Evolutionary conservation across 1,140 invertebrate genomes (phyloP).

Genomic region (Apis cerana): DNA sequence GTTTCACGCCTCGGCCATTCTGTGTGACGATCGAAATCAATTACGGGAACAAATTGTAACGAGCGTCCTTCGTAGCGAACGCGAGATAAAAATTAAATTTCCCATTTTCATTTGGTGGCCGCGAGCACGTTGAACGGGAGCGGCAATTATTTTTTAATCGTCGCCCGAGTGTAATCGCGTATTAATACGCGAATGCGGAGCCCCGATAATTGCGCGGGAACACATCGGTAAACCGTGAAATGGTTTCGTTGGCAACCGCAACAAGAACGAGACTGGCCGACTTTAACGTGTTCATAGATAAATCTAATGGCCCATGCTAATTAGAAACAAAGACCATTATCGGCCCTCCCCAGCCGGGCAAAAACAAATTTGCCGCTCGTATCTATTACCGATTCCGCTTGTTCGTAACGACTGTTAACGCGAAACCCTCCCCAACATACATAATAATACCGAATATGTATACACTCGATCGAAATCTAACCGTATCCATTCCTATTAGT

Average conservation of each 20-base stretch:
- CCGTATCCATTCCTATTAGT: no score
- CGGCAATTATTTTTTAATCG: constrained; percentile 45
- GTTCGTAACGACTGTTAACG: constrained; percentile 8
- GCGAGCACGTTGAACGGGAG: background rate
- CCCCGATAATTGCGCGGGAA: constrained; percentile 19
- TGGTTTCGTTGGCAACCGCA: constrained; percentile 19
- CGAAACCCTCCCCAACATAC: background rate
- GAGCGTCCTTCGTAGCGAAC: background rate
- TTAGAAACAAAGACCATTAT: constrained; percentile 63
- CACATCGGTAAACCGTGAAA: constrained; percentile 35
- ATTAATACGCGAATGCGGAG: background rate
- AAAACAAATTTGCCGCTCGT: constrained; percentile 54
- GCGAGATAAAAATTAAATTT: constrained; percentile 30
- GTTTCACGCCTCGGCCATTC: constrained; percentile 6
- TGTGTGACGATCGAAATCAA: constrained; percentile 28
- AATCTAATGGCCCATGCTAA: constrained; percentile 61
- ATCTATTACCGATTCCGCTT: constrained; percentile 51
- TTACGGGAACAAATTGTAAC: constrained; percentile 35
- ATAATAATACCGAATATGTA: no score
- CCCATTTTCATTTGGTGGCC: constrained; percentile 10
- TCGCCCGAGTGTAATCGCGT: constrained; percentile 10
- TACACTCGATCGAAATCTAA: background rate
- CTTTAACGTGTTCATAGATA: constrained; percentile 55
- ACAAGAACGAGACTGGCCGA: constrained; percentile 48
- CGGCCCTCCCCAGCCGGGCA: constrained; percentile 17